Conservation (phyloP, 2,113 vertebrate genomes). For the Stercorarius parasiticus region DNA sequence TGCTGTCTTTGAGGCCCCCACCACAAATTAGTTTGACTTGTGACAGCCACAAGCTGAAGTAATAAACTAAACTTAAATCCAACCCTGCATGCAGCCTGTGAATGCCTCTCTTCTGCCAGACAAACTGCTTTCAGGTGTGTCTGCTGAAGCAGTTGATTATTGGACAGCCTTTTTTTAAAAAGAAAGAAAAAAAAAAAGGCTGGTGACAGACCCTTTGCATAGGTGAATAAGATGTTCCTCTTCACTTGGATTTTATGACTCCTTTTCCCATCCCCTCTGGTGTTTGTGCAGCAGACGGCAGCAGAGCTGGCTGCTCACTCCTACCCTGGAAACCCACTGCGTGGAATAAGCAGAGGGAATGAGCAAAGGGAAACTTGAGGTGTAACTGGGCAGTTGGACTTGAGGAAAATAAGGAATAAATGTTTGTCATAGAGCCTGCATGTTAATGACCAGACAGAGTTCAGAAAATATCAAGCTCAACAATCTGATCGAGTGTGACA, state of each 20-base stretch:
- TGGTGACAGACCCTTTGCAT: not conserved
- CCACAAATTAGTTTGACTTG: not conserved
- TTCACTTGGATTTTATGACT: not conserved
- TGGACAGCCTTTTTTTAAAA: not conserved
- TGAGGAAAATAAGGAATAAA: constrained; percentile 52
- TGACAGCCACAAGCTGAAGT: not conserved
- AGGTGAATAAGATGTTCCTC: not conserved
- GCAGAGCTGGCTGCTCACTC: not conserved
- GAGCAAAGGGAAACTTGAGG: constrained; percentile 32
- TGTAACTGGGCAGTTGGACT: constrained; percentile 36
- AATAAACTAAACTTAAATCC: constrained; percentile 15
- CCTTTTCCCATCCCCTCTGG: not conserved
- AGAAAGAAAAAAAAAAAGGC: not conserved
- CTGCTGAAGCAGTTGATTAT: not conserved
- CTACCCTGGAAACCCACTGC: not conserved
- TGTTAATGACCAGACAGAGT: not conserved
- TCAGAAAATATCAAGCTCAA: not conserved
- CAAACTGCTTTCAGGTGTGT: not conserved
- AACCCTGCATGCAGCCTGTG: not conserved
- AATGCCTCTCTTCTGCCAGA: not conserved
- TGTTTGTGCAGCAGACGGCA: not conserved
- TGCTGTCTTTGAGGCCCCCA: not conserved
- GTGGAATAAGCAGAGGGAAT: not conserved
- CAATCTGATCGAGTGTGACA: not conserved
- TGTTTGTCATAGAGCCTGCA: constrained; percentile 7